Conservation (phyloP, 2,113 vertebrate genomes). For the Lophura nycthemera region DNA sequence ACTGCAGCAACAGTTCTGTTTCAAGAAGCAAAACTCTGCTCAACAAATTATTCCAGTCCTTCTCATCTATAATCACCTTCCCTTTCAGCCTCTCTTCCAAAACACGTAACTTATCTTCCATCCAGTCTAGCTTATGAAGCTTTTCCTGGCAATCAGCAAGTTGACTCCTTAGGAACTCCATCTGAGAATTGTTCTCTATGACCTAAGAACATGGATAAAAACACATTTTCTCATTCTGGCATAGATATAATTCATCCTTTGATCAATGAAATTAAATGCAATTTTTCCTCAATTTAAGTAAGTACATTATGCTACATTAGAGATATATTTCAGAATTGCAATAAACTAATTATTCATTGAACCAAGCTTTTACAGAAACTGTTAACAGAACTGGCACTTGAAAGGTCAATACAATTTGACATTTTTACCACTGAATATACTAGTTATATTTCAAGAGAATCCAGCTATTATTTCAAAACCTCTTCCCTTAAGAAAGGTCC, state of each 20-base stretch:
- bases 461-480: not conserved
- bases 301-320: not conserved
- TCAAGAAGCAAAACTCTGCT: slow-evolving; percentile 90
- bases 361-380: not conserved
- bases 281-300: not conserved
- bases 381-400: not conserved
- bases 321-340: not conserved
- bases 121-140: slow-evolving; percentile 70
- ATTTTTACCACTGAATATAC: not conserved
- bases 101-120: slow-evolving; percentile 78
- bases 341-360: not conserved
- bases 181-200: slow-evolving; percentile 57
- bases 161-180: slow-evolving; percentile 77
- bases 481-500: not conserved
- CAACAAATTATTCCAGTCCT: slow-evolving; percentile 87
- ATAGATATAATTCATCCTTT: not conserved
- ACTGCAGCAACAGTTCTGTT: slow-evolving; percentile 83
- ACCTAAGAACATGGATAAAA: slow-evolving; percentile 59
- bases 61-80: slow-evolving; percentile 83
- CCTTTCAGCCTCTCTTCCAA: slow-evolving; percentile 84
- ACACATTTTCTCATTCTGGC: not conserved
- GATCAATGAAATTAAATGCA: not conserved
- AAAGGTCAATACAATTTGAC: not conserved
- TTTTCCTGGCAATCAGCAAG: slow-evolving; percentile 82
- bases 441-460: not conserved